These are phyloP conservation scores for Malacoraja senta DNA, from an alignment of 2,797 vertebrate species.

Conservation along the genomic window DNA sequence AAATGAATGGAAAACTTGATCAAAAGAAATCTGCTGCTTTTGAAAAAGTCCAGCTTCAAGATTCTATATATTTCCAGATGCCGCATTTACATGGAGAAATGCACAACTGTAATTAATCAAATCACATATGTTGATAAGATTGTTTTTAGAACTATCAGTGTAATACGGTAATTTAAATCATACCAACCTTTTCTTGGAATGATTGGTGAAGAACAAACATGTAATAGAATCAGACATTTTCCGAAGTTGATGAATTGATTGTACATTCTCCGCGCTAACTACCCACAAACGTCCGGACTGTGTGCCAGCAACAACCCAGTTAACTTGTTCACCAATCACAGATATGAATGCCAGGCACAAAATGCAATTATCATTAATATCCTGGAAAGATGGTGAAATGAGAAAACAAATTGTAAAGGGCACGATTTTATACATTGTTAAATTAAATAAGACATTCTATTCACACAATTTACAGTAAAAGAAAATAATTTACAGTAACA, in stretches of 20 bases:
- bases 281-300: slow-evolving; percentile 77
- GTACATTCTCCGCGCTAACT: slow-evolving; percentile 58
- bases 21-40: too few relatives aligned
- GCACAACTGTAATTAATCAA: not conserved
- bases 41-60: not conserved
- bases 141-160: not conserved
- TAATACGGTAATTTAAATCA: not conserved
- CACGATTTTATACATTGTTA: not conserved
- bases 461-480: not conserved
- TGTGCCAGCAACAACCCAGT: slow-evolving; percentile 83
- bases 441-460: not conserved
- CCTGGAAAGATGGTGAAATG: slow-evolving; percentile 52
- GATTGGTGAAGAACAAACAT: slow-evolving; percentile 73
- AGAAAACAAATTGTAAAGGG: not conserved
- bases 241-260: slow-evolving; percentile 65
- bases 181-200: slow-evolving; percentile 64
- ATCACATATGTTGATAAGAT: not conserved
- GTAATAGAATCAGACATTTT: slow-evolving; percentile 80
- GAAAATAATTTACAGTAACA: not conserved
- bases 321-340: slow-evolving; percentile 62
- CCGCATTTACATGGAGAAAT: not conserved
- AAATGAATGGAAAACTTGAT: too few relatives aligned
- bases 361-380: slow-evolving; percentile 74
- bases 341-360: slow-evolving; percentile 73
- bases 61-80: not conserved